Percentiles rank a stretch among this genome's conserved stretches.
Conservation (phyloP, 2,797 vertebrate genomes). For the Hybognathus amarus region DNA sequence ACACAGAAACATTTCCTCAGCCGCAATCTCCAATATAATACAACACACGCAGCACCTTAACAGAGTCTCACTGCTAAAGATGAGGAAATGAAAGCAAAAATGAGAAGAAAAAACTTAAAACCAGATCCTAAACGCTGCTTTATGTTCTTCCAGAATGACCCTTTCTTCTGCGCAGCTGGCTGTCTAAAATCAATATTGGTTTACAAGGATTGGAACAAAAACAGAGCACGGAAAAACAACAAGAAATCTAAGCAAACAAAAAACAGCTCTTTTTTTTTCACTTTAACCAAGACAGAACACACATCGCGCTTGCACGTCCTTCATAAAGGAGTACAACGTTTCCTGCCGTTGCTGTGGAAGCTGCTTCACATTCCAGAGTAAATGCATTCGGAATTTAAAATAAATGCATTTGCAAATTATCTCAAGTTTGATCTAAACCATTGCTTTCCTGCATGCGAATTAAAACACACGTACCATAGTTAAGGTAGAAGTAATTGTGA, state of each 20-base stretch:
- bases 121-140: conserved; percentile 56
- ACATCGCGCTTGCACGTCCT: background rate
- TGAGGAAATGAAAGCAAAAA: conserved; percentile 1
- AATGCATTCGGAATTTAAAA: conserved; percentile 44
- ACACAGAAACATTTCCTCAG: conserved; percentile 55
- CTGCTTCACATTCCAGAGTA: conserved; percentile 41
- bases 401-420: conserved; percentile 51
- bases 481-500: conserved; percentile 68
- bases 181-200: conserved; percentile 60
- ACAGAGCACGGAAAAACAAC: background rate
- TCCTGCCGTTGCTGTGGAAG: conserved; percentile 3
- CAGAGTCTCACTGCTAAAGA: conserved; percentile 33
- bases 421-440: conserved; percentile 60
- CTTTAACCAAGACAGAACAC: conserved; percentile 24
- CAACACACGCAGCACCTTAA: conserved; percentile 48
- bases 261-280: conserved; percentile 27
- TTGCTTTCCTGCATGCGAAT: conserved; percentile 55
- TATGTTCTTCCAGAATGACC: conserved; percentile 51
- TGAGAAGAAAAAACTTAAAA: conserved; percentile 19
- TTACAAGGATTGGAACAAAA: conserved; percentile 45
- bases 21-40: conserved; percentile 59
- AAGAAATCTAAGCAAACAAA: conserved; percentile 44
- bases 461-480: conserved; percentile 62
- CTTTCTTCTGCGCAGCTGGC: conserved; percentile 53
- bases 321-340: background rate